phyloP scores from a whole-genome alignment of 2,113 vertebrate species.

The Xiphophorus maculatus region DNA sequence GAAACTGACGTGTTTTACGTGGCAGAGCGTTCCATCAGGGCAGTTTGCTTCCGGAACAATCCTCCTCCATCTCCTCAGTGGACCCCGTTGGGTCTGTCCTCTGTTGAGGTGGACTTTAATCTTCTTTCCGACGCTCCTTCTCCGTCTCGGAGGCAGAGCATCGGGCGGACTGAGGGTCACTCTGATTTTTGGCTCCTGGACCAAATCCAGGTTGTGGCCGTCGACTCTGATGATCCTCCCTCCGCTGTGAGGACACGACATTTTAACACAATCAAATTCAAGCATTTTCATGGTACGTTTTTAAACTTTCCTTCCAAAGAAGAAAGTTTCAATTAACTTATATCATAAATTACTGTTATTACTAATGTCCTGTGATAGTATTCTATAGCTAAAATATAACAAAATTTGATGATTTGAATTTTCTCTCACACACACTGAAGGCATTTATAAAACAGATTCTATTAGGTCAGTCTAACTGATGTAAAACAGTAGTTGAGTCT shows the following conservation, averaged over 20 bases:
- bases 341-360: too few species aligned
- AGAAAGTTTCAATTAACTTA: too few species aligned
- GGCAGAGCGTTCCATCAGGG: constrained; percentile 78
- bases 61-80: constrained; percentile 77
- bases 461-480: too few species aligned
- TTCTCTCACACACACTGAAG: too few species aligned
- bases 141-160: constrained; percentile 62
- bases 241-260: constrained; percentile 77
- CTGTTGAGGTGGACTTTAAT: constrained; percentile 13
- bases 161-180: constrained; percentile 84
- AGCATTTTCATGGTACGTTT: too few species aligned
- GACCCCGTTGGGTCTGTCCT: constrained; percentile 19
- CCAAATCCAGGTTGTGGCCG: constrained; percentile 93
- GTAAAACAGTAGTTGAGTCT: too few species aligned
- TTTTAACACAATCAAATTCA: too few species aligned
- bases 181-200: constrained; percentile 89
- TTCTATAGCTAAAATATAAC: too few species aligned
- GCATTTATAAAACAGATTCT: too few species aligned
- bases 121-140: constrained; percentile 33
- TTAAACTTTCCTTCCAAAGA: too few species aligned
- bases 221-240: constrained; percentile 87
- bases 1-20: constrained; percentile 75
- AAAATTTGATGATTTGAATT: too few species aligned
- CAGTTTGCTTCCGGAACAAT: constrained; percentile 85
- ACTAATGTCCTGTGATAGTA: too few species aligned